phyloP scores from a whole-genome alignment of 64 coral and sea anemone genomes.

The Orbicella faveolata region DNA sequence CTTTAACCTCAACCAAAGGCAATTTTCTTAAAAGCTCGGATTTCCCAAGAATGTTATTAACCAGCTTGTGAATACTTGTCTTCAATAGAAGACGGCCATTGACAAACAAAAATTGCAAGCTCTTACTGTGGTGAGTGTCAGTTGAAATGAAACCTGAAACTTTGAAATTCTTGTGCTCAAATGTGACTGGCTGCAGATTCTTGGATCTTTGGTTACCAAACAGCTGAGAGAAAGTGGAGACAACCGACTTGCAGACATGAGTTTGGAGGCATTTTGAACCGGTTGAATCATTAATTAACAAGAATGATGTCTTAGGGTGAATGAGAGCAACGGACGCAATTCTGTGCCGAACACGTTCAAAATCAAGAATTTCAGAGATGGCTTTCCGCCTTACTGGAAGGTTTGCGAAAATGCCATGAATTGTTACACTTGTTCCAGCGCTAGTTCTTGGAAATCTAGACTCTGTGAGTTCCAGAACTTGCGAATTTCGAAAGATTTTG shows the following conservation, averaged over 20 bases:
- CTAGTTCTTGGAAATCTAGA: conserved; percentile 54
- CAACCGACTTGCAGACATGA: conserved; percentile 64
- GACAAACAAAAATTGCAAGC: conserved; percentile 87
- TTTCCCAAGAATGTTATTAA: conserved; percentile 68
- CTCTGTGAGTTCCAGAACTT: conserved; percentile 75
- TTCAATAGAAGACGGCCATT: conserved; percentile 85
- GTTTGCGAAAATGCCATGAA: conserved; percentile 70
- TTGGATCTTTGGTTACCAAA: conserved; percentile 89
- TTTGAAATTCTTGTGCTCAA: conserved; percentile 51
- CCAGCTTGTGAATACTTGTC: conserved; percentile 89
- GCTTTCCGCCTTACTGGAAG: conserved; percentile 90
- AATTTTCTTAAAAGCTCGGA: conserved; percentile 55
- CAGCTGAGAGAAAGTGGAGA: conserved; percentile 85
- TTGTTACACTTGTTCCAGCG: conserved; percentile 79
- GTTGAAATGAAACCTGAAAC: conserved; percentile 69
- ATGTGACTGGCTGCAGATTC: conserved; percentile 52
- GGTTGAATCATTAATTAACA: conserved; percentile 76
- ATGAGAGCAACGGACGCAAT: conserved; percentile 77
- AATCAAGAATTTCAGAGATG: conserved; percentile 64
- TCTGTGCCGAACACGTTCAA: conserved; percentile 80
- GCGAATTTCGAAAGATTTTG: conserved; percentile 79
- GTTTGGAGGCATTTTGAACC: conserved; percentile 75
- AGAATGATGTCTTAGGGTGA: conserved; percentile 74
- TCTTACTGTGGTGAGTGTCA: conserved; percentile 71
- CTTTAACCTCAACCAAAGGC: not conserved